Evolutionary conservation across 2,113 vertebrate genomes (phyloP).

Genomic region (Picathartes gymnocephalus): DNA sequence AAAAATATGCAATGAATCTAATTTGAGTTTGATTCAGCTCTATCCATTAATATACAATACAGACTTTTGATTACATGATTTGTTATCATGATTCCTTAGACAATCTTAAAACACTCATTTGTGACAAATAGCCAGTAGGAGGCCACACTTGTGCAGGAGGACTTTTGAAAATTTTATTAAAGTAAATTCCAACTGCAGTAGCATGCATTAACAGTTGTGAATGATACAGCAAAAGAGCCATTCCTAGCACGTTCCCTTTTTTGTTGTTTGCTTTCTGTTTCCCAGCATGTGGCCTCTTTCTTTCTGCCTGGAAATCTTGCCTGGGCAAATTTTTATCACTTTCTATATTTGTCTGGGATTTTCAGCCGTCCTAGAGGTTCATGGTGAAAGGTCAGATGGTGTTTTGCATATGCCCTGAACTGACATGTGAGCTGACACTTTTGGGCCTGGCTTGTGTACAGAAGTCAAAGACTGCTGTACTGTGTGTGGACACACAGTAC

Average conservation of each 20-base stretch:
- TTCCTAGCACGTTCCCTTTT: background rate
- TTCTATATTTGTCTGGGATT: conserved; percentile 1
- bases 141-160: background rate
- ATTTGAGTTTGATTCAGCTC: background rate
- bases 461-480: background rate
- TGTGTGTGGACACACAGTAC: rapidly evolving
- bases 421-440: background rate
- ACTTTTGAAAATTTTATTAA: background rate
- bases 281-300: background rate
- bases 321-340: background rate
- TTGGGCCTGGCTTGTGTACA: background rate
- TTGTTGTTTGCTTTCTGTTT: background rate
- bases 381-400: background rate
- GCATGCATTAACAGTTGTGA: background rate
- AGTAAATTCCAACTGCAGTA: background rate
- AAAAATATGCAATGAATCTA: background rate
- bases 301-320: background rate
- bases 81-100: background rate
- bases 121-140: background rate
- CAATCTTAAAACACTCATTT: background rate
- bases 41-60: background rate
- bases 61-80: conserved; percentile 12
- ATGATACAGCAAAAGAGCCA: background rate
- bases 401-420: background rate
- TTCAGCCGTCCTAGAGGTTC: background rate